phyloP scores from a whole-genome alignment of 2,888 invertebrate species.

The Apodemia zela region DNA sequence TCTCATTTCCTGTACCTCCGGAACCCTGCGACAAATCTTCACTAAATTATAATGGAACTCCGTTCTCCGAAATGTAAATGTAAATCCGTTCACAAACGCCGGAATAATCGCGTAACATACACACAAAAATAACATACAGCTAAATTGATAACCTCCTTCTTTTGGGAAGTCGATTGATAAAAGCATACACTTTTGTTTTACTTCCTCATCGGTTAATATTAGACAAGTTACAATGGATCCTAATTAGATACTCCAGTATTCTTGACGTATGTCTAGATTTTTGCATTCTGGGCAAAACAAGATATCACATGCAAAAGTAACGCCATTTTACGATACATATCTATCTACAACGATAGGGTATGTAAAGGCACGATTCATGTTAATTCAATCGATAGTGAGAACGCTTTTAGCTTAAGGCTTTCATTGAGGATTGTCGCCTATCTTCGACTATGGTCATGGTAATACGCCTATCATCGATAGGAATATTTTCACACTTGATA shows the following conservation, averaged over 20 bases:
- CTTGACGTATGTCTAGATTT: neutral
- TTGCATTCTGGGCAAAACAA: slow-evolving; percentile 8
- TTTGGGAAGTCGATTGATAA: no score
- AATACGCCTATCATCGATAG: neutral
- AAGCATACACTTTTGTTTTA: no score
- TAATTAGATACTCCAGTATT: neutral
- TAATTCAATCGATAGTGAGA: slow-evolving; percentile 49
- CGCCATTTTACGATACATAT: slow-evolving; percentile 21
- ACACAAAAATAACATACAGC: no score
- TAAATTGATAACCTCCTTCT: no score
- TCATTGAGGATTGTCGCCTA: slow-evolving; percentile 19
- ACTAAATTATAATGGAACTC: no score
- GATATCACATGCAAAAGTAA: slow-evolving; percentile 1
- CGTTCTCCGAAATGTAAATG: no score
- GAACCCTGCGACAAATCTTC: no score
- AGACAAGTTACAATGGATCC: neutral
- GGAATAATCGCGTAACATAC: no score
- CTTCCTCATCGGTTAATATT: no score
- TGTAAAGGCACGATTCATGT: slow-evolving; percentile 45
- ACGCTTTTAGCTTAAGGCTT: slow-evolving; percentile 22
- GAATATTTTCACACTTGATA: neutral
- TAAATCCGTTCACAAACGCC: no score
- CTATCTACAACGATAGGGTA: slow-evolving; percentile 21
- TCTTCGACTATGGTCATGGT: neutral
- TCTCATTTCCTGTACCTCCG: no score